Evolutionary conservation across 2,113 vertebrate species (phyloP).

Genomic region (Chaetodon trifascialis): DNA sequence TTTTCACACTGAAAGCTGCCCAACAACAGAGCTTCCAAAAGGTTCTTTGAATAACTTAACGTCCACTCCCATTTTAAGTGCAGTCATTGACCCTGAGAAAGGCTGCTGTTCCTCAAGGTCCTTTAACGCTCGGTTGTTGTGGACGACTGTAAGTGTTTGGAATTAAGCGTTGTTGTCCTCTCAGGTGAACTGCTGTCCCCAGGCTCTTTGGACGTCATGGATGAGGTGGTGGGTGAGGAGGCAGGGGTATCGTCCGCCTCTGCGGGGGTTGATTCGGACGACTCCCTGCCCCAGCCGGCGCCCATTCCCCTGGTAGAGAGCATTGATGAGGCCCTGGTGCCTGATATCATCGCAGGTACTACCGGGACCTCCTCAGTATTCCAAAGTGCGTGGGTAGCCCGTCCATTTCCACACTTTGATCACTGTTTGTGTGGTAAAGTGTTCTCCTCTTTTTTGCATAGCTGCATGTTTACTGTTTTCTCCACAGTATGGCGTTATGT

Average conservation of each 20-base stretch:
- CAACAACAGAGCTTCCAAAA: no score
- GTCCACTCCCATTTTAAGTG: no score
- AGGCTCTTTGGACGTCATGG: slow-evolving; percentile 90
- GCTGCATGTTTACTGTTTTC: slow-evolving; percentile 50
- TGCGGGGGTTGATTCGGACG: slow-evolving; percentile 88
- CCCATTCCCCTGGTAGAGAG: slow-evolving; percentile 92
- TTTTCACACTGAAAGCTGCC: no score
- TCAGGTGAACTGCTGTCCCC: slow-evolving; percentile 94
- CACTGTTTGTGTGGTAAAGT: slow-evolving; percentile 22
- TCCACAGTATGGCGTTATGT: slow-evolving; percentile 10
- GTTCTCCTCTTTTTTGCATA: slow-evolving; percentile 14
- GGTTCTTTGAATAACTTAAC: no score
- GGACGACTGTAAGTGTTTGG: not conserved
- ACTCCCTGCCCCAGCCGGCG: slow-evolving; percentile 88
- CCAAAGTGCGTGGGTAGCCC: slow-evolving; percentile 82
- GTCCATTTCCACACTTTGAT: not conserved
- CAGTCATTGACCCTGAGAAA: no score
- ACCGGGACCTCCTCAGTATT: slow-evolving; percentile 73
- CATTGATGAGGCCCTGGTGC: slow-evolving; percentile 94
- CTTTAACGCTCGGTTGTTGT: not conserved
- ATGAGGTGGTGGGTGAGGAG: slow-evolving; percentile 93
- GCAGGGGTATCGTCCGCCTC: slow-evolving; percentile 86
- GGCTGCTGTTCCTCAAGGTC: no score
- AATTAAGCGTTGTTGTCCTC: not conserved
- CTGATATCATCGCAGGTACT: slow-evolving; percentile 94